Evolutionary conservation across 2,797 vertebrate species (phyloP).

Genomic region (Myripristis murdjan): DNA sequence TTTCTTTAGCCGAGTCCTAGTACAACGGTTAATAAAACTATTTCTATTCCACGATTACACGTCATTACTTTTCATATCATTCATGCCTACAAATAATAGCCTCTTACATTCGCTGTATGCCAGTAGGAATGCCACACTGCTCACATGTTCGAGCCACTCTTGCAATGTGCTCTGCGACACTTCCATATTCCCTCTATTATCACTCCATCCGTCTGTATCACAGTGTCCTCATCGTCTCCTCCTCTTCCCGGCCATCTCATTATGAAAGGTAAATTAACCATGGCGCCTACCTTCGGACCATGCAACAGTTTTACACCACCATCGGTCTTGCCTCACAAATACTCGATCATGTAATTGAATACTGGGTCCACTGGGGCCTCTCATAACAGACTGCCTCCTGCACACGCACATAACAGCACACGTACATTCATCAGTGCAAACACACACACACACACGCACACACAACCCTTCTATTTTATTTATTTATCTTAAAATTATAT

Average conservation of each 20-base stretch:
- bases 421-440: slow-evolving; percentile 23
- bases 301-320: slow-evolving; percentile 60
- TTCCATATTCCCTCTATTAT: slow-evolving; percentile 2
- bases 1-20: too few relatives aligned
- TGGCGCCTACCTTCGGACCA: slow-evolving; percentile 65
- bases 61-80: background rate
- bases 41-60: too few relatives aligned
- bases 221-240: slow-evolving; percentile 27
- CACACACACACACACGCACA: slow-evolving; percentile 27
- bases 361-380: slow-evolving; percentile 58
- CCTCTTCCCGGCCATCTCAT: slow-evolving; percentile 61
- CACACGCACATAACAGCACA: slow-evolving; percentile 30
- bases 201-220: slow-evolving; percentile 26
- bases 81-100: background rate
- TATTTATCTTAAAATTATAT: too few relatives aligned
- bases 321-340: slow-evolving; percentile 72
- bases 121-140: too few relatives aligned
- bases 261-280: slow-evolving; percentile 72
- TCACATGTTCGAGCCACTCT: slow-evolving; percentile 16
- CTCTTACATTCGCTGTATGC: too few relatives aligned
- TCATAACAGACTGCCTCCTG: slow-evolving; percentile 40
- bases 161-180: background rate
- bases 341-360: slow-evolving; percentile 77
- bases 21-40: background rate
- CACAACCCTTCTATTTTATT: too few relatives aligned